These are phyloP conservation scores for Gila robusta DNA, from an alignment of 2,797 vertebrate species.

Conservation along the genomic window DNA sequence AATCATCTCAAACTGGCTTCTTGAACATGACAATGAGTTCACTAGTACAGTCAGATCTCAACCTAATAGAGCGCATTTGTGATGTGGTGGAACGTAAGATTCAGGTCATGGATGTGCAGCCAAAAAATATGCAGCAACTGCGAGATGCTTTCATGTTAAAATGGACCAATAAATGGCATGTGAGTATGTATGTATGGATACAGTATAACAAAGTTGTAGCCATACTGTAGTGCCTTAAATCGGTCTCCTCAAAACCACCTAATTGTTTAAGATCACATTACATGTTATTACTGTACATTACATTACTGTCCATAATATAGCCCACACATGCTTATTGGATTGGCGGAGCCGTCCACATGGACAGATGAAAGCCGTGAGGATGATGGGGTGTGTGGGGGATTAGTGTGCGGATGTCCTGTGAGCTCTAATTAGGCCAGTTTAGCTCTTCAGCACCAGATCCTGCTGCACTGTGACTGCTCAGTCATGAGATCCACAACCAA, in stretches of 20 bases:
- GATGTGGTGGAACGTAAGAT: neutral
- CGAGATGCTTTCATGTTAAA: constrained; percentile 61
- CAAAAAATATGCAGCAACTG: constrained; percentile 52
- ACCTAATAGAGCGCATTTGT: neutral
- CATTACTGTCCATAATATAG: constrained; percentile 17
- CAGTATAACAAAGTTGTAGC: neutral
- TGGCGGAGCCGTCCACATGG: constrained; percentile 33
- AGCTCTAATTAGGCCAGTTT: constrained; percentile 47
- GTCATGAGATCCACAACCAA: neutral
- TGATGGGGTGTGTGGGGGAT: constrained; percentile 39
- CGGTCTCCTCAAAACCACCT: neutral
- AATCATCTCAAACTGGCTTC: neutral
- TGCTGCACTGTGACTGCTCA: constrained; percentile 22
- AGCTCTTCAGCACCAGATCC: constrained; percentile 24
- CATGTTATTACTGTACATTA: constrained; percentile 21
- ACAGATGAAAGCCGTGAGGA: constrained; percentile 42
- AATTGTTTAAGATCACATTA: constrained; percentile 17
- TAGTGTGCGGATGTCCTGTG: constrained; percentile 50
- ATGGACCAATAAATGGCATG: neutral
- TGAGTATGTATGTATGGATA: neutral
- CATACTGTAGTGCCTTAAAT: neutral
- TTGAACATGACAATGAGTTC: neutral
- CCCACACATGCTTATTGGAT: constrained; percentile 48
- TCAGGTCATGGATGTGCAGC: neutral
- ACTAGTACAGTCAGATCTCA: neutral